Percentiles rank a stretch among this genome's conserved stretches.
Evolutionary conservation across 2,888 invertebrate genomes (phyloP).

Genomic region (Ceratothoa steindachneri): DNA sequence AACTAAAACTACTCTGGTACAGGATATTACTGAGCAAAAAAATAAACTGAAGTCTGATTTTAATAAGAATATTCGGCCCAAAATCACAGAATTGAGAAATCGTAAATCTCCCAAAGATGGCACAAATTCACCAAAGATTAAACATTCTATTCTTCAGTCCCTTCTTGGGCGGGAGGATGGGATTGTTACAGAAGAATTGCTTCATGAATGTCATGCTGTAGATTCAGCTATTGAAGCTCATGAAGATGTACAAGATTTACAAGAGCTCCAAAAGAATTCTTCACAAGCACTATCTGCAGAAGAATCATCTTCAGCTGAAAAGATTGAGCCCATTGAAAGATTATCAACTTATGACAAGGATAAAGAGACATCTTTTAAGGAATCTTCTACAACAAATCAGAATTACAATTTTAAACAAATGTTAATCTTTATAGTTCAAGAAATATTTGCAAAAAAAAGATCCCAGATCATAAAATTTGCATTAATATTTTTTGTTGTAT

Average conservation of each 20-base stretch:
- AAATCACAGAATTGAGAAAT: conserved; percentile 29
- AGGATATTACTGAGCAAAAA: conserved; percentile 38
- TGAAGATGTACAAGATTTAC: conserved; percentile 8
- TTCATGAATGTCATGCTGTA: conserved; percentile 18
- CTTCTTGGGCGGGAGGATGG: conserved; percentile 37
- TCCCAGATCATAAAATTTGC: not conserved
- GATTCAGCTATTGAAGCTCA: conserved; percentile 12
- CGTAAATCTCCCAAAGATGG: conserved; percentile 19
- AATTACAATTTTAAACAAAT: not conserved
- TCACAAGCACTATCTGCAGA: not conserved
- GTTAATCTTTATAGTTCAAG: not conserved
- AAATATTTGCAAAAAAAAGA: not conserved
- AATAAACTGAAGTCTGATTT: conserved; percentile 33
- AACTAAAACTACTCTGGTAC: conserved; percentile 32
- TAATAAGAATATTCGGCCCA: conserved; percentile 27
- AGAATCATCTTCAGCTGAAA: not conserved
- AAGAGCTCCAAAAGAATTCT: not conserved
- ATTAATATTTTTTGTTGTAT: conserved; percentile 18
- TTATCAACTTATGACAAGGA: not conserved
- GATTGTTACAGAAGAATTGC: conserved; percentile 23
- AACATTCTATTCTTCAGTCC: conserved; percentile 25
- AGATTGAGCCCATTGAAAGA: not conserved
- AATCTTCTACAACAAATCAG: not conserved
- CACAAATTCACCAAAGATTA: conserved; percentile 20
- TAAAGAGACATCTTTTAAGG: not conserved